phyloP scores from a whole-genome alignment of 2,113 vertebrate genomes.

The Paedocypris sp. region DNA sequence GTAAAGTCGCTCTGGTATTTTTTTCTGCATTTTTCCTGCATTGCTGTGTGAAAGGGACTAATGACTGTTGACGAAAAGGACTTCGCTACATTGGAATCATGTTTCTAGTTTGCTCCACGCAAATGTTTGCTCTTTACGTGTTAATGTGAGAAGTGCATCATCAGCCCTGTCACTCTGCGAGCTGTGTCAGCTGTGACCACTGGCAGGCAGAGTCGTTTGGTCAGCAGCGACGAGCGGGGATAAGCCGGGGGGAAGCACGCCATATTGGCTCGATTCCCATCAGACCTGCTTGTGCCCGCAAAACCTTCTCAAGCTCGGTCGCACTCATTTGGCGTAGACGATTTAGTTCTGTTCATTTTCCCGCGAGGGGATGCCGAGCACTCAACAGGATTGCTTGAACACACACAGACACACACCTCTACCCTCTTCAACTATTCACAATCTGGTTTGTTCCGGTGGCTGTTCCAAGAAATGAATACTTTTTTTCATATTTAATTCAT shows the following conservation, averaged over 20 bases:
- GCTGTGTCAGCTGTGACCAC: constrained; percentile 19
- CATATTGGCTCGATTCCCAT: background rate
- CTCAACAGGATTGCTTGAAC: constrained; percentile 37
- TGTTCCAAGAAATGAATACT: constrained; percentile 39
- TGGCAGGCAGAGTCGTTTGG: constrained; percentile 43
- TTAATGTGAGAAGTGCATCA: constrained; percentile 26
- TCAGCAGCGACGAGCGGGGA: constrained; percentile 50
- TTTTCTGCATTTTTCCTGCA: too few relatives aligned
- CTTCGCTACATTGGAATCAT: background rate
- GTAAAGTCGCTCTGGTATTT: too few relatives aligned
- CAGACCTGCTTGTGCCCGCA: constrained; percentile 23
- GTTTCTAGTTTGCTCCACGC: constrained; percentile 2
- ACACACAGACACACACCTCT: constrained; percentile 20
- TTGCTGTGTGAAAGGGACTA: too few relatives aligned
- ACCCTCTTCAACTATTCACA: constrained; percentile 27
- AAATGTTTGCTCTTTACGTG: background rate
- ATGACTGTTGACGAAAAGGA: too few relatives aligned
- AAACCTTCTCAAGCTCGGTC: constrained; percentile 16
- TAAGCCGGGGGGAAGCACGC: constrained; percentile 37
- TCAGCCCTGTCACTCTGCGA: constrained; percentile 14
- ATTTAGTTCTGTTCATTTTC: constrained; percentile 45
- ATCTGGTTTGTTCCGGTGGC: constrained; percentile 56
- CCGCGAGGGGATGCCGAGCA: constrained; percentile 25
- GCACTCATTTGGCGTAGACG: constrained; percentile 45
- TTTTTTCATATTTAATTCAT: constrained; percentile 27